Percentiles rank a stretch among this genome's conserved stretches.
Evolutionary conservation across 2,113 vertebrate species (phyloP).

Genomic region (Zosterops lateralis): DNA sequence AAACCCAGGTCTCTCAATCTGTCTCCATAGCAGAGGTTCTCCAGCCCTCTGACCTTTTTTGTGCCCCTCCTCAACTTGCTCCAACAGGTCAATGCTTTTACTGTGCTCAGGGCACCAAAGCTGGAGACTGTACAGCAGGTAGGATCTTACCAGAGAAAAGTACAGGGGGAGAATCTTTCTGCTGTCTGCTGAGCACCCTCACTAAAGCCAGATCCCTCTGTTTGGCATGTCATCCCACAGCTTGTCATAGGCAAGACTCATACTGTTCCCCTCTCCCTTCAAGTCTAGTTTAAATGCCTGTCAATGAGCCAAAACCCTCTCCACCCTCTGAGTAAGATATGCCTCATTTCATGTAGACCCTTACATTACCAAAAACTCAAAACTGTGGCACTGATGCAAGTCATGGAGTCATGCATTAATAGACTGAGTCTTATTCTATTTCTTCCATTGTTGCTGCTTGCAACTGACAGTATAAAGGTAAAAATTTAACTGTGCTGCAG

Average conservation of each 20-base stretch:
- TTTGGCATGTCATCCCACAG: background rate
- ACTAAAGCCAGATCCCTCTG: background rate
- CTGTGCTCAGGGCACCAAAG: background rate
- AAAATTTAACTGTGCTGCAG: background rate
- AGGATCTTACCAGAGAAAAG: background rate
- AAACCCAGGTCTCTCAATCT: background rate
- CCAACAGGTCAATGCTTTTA: background rate
- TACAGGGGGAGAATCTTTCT: no score
- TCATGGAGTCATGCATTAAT: background rate
- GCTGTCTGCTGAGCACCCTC: background rate
- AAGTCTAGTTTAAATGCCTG: background rate
- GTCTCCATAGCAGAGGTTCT: background rate
- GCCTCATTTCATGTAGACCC: background rate
- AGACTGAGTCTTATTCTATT: background rate
- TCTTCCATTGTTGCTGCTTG: background rate
- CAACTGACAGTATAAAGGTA: background rate
- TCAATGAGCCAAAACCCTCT: background rate
- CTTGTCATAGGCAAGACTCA: background rate
- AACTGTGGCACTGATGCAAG: rapidly evolving
- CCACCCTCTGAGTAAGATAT: background rate
- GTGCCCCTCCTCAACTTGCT: rapidly evolving
- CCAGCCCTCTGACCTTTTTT: background rate
- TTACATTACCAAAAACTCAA: background rate
- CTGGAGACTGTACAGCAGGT: background rate
- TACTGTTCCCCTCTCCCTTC: background rate